Evolutionary conservation across 23 tunicate species (phyloP).

Genomic region (Ciona savignyi): DNA sequence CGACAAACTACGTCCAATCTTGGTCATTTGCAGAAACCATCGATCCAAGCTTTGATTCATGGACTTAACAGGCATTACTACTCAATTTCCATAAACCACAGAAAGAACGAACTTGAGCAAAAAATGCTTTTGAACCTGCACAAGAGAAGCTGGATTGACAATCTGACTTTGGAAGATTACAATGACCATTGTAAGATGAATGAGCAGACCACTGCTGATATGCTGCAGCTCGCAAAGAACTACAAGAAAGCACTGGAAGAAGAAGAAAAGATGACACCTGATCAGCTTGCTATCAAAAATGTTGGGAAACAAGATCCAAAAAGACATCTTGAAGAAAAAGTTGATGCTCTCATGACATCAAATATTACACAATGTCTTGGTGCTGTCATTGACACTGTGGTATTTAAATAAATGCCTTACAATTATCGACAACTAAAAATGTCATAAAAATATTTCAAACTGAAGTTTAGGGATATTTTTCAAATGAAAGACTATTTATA

Average conservation of each 20-base stretch:
- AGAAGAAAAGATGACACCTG: constrained; percentile 91
- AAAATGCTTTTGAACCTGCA: constrained; percentile 95
- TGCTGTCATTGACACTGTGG: constrained; percentile 89
- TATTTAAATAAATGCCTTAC: constrained; percentile 55
- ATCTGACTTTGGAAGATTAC: constrained; percentile 74
- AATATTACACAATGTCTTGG: constrained; percentile 88
- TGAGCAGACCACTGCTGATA: constrained; percentile 62
- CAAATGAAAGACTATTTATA: no score
- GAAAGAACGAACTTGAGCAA: constrained; percentile 97
- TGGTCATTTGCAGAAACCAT: constrained; percentile 95
- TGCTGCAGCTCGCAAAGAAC: constrained; percentile 84
- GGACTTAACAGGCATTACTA: constrained; percentile 96
- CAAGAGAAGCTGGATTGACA: constrained; percentile 95
- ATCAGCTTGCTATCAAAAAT: constrained; percentile 80
- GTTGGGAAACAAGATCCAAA: constrained; percentile 98
- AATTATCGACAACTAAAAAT: no score
- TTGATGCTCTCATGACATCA: constrained; percentile 76
- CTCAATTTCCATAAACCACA: constrained; percentile 90
- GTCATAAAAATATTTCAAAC: no score
- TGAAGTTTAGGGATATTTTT: no score
- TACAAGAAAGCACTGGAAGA: constrained; percentile 96
- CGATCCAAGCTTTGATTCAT: constrained; percentile 97
- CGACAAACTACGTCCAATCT: constrained; percentile 94
- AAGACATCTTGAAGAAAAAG: constrained; percentile 93
- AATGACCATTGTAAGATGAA: constrained; percentile 81